phyloP scores from a whole-genome alignment of 2,113 vertebrate genomes.

The Microtus pennsylvanicus region DNA sequence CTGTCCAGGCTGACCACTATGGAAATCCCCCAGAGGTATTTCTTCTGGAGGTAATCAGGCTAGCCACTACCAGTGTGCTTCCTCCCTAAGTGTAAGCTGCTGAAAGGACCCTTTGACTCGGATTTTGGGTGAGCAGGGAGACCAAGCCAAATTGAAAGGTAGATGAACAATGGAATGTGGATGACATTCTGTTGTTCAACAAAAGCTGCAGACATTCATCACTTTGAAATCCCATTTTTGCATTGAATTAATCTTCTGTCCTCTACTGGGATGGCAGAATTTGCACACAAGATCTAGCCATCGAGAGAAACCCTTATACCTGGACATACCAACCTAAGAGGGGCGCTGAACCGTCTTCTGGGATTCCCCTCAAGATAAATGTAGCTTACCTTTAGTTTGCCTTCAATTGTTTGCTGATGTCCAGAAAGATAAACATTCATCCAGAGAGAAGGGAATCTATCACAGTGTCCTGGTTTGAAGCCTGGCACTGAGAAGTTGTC shows the following conservation, averaged over 20 bases:
- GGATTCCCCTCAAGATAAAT: slow-evolving; percentile 3
- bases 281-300: not conserved
- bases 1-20: not conserved
- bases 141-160: slow-evolving; percentile 26
- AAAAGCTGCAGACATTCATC: not conserved
- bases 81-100: slow-evolving; percentile 12
- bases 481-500: not conserved
- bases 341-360: not conserved
- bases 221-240: slow-evolving; percentile 15
- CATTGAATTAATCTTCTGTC: not conserved
- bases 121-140: not conserved
- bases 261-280: slow-evolving; percentile 18
- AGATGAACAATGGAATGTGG: not conserved
- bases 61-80: not conserved
- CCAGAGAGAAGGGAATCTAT: slow-evolving; percentile 46
- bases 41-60: not conserved
- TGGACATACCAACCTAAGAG: slow-evolving; percentile 24
- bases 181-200: not conserved
- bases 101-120: not conserved
- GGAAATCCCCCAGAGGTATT: not conserved
- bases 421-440: slow-evolving; percentile 46
- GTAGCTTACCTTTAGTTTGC: slow-evolving; percentile 42
- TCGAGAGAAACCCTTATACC: not conserved
- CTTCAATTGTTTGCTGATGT: slow-evolving; percentile 52
- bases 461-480: not conserved